A percentile compares a stretch with the other conserved stretches of the same genome.
Conservation (phyloP, 2,797 vertebrate species). For the Malurus splendens region DNA sequence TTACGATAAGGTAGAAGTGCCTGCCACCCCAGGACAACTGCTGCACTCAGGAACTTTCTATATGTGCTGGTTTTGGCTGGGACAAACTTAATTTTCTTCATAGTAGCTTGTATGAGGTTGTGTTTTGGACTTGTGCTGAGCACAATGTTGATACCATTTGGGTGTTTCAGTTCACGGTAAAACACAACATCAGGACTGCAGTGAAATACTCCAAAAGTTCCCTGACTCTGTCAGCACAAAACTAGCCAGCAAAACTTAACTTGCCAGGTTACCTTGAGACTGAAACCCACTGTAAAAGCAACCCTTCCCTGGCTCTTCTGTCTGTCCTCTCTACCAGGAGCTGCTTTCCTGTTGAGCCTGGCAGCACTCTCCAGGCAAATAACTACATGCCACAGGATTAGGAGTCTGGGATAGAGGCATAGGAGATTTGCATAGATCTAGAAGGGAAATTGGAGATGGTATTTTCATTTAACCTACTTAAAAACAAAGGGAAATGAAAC, state of each 20-base stretch:
- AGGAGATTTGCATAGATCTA: conserved; percentile 14
- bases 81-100: background rate
- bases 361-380: background rate
- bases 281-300: background rate
- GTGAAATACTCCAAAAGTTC: background rate
- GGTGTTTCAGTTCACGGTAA: rapidly evolving
- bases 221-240: background rate
- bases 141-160: background rate
- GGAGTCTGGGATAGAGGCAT: background rate
- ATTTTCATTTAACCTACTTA: conserved; percentile 49
- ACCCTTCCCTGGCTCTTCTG: background rate
- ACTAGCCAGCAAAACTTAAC: background rate
- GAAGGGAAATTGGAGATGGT: background rate
- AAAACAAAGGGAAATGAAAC: conserved; percentile 39
- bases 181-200: background rate
- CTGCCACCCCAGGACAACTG: background rate
- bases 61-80: background rate
- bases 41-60: background rate
- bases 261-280: background rate
- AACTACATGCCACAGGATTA: background rate
- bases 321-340: background rate
- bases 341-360: background rate
- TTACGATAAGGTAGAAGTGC: background rate
- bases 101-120: background rate
- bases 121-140: background rate